phyloP scores from a whole-genome alignment of 2,888 invertebrate species.

The Tromatobia lineatoria region DNA sequence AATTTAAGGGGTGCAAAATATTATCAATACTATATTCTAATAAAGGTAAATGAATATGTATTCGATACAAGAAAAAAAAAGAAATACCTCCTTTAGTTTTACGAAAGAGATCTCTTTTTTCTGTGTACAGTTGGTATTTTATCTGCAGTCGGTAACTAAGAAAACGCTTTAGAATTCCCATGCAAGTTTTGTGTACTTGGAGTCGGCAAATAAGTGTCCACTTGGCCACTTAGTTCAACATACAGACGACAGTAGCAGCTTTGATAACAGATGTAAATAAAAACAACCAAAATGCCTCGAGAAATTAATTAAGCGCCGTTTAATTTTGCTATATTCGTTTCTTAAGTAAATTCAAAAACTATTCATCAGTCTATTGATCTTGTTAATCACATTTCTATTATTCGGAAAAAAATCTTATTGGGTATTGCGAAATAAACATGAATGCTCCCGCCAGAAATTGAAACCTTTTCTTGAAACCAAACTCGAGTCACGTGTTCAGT shows the following conservation, averaged over 20 bases:
- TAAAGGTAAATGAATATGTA: neutral
- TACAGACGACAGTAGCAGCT: neutral
- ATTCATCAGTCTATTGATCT: neutral
- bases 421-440: neutral
- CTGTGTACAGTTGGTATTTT: neutral
- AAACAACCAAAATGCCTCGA: neutral
- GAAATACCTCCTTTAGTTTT: too few species aligned
- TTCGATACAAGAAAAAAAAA: neutral
- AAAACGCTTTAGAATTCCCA: neutral
- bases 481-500: too few species aligned
- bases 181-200: neutral
- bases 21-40: too few species aligned
- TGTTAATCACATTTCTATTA: neutral
- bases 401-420: neutral
- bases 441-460: neutral
- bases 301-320: neutral
- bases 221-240: neutral
- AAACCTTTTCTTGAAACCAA: too few species aligned
- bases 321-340: neutral
- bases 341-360: neutral
- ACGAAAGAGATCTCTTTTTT: too few species aligned
- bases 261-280: neutral
- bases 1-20: too few species aligned
- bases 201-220: slow-evolving; percentile 1
- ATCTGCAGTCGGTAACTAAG: slow-evolving; percentile 47